Evolutionary conservation across 2,113 vertebrate genomes (phyloP), one percentile per base, ranked within the genome.

Genomic region (Setophaga kirtlandii): DNA sequence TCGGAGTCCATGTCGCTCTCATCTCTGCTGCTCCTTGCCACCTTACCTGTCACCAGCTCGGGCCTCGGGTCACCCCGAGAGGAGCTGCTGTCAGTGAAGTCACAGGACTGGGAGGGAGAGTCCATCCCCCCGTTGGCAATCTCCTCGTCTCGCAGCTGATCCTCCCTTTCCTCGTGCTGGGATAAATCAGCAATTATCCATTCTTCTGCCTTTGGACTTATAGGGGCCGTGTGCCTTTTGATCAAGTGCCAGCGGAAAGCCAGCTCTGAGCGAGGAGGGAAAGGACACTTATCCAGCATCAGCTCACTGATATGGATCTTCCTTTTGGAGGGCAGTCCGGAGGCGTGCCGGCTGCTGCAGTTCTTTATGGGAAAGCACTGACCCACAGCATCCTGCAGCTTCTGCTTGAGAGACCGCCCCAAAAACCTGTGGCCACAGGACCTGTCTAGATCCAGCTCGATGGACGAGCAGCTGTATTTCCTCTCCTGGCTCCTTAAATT

Each of bases 281-380:
- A 99, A 42, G 99, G 99, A 92, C 99, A 99, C 95, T 98, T 99
- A 92, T 99, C 99, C 83, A 99, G 98, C 98, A 99, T 99, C 78
- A 99, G 98, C 96, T 99, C 99, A 3, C 99, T 99, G 92, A 99
- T 99, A 50, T 99, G 99, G 88, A 99, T 99, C 97, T 99, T 99
- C 17, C 99, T 98, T 90, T 99, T 99, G 39, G 99, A 98, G 28
- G 98, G 98, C 94, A 99, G 98, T 16, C 98, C 98, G 0, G 99
- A 98, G 6, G 98, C 94, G 41, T 98, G 98, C 46, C 98, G 97
- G 90, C 98, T 98, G 96, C 98, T 98, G 74, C 99, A 99, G 4
- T 98, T 98, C 88, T 98, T 99, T 41, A 99, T 98, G 30, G 99
- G 99, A 17, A 99, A 99, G 97, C 99, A 99, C 93, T 99, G 99